These are phyloP conservation scores for Corticium candelabrum DNA, from an alignment of 37 sponge, comb jelly and placozoan species.

Conservation along the genomic window DNA sequence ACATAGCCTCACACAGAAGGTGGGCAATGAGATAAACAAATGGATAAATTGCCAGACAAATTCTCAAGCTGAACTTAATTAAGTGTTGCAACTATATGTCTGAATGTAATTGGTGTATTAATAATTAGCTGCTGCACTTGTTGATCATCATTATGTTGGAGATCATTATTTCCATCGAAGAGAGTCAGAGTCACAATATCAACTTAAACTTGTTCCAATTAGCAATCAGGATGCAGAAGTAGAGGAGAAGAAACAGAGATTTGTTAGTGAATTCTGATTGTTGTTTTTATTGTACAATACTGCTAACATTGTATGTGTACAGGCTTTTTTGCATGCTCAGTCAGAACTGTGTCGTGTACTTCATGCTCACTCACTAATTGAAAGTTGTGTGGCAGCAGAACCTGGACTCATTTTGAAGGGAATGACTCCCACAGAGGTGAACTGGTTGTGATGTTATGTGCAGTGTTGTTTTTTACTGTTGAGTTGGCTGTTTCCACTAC, in stretches of 20 bases:
- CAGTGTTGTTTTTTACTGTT: background rate
- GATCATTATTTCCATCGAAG: background rate
- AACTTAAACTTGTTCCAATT: background rate
- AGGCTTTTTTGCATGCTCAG: background rate
- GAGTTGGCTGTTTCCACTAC: background rate
- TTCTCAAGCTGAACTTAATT: no score
- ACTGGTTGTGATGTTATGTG: background rate
- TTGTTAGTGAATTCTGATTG: no score
- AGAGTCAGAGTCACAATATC: background rate
- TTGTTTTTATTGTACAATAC: no score
- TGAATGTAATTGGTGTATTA: no score
- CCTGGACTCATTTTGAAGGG: background rate
- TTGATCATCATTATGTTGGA: conserved; percentile 5
- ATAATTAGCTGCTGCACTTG: no score
- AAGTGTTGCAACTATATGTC: no score
- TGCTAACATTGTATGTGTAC: background rate
- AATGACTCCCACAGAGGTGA: background rate
- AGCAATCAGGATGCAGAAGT: background rate
- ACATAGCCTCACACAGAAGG: no score
- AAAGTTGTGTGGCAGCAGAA: background rate
- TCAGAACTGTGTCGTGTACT: background rate
- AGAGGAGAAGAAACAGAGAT: background rate
- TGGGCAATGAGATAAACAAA: no score
- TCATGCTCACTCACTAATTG: background rate
- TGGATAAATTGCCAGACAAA: no score